phyloP scores from a whole-genome alignment of 2,888 invertebrate species.

The Sesamia inferens region DNA sequence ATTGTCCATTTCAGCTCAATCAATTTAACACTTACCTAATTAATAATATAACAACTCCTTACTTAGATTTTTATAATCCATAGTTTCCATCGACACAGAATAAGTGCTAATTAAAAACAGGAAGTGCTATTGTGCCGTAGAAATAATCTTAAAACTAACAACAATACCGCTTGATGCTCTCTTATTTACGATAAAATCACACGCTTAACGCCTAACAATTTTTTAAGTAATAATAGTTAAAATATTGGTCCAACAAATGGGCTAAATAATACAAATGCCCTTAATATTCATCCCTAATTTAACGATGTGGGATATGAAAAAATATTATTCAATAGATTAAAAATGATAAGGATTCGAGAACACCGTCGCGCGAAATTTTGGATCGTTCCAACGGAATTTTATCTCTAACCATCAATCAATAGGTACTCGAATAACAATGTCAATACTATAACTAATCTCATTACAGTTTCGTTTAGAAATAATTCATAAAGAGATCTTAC shows the following conservation, averaged over 20 bases:
- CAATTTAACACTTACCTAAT: conserved; percentile 90
- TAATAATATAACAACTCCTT: conserved; percentile 90
- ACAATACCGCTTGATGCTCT: conserved; percentile 89
- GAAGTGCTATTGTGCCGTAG: conserved; percentile 90
- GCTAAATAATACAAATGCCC: conserved; percentile 91
- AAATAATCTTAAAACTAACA: conserved; percentile 89
- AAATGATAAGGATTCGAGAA: conserved; percentile 89
- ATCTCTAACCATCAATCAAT: conserved; percentile 87
- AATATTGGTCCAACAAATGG: conserved; percentile 91
- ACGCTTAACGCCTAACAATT: conserved; percentile 90
- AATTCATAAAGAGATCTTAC: conserved; percentile 86
- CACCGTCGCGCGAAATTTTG: conserved; percentile 80
- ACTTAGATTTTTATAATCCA: conserved; percentile 87
- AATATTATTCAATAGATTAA: conserved; percentile 90
- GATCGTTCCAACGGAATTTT: conserved; percentile 85
- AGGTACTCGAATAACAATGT: conserved; percentile 90
- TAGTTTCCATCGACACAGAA: conserved; percentile 89
- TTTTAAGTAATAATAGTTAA: conserved; percentile 90
- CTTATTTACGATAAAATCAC: conserved; percentile 90
- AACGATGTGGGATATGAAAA: conserved; percentile 90
- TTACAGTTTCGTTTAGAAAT: conserved; percentile 88
- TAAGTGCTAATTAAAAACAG: conserved; percentile 90
- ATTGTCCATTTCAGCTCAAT: conserved; percentile 89
- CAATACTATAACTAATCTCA: conserved; percentile 90
- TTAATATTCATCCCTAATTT: conserved; percentile 90